phyloP scores from a whole-genome alignment of 2,113 vertebrate genomes.

The Corythoichthys intestinalis region DNA sequence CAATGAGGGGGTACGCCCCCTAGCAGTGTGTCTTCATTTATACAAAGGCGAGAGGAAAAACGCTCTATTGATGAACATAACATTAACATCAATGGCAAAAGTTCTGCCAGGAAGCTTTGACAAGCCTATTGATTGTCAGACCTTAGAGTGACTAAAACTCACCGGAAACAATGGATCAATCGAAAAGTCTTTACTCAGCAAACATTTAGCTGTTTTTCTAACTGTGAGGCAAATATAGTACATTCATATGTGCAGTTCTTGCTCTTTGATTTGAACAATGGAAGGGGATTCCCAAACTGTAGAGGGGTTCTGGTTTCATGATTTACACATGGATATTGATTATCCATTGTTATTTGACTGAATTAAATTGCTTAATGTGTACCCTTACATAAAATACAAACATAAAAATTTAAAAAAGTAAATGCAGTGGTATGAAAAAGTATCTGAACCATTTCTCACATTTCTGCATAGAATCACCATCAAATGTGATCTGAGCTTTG shows the following conservation, averaged over 20 bases:
- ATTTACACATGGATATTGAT: not conserved
- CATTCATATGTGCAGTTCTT: not conserved
- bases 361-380: not conserved
- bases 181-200: not conserved
- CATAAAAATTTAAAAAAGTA: too few relatives aligned
- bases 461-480: too few relatives aligned
- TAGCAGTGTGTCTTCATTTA: conserved; percentile 41
- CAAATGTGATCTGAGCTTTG: too few relatives aligned
- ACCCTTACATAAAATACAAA: too few relatives aligned
- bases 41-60: conserved; percentile 28
- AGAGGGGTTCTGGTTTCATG: not conserved
- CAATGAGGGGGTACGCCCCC: conserved; percentile 55
- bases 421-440: too few relatives aligned
- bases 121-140: not conserved
- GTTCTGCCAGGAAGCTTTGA: conserved; percentile 30
- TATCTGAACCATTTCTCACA: too few relatives aligned
- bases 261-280: not conserved
- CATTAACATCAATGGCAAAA: conserved; percentile 41
- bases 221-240: not conserved
- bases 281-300: not conserved
- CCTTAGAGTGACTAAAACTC: not conserved
- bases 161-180: conserved; percentile 7
- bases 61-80: conserved; percentile 50
- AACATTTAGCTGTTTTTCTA: not conserved
- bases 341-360: not conserved